A percentile compares a stretch with the other conserved stretches of the same genome.
Evolutionary conservation across 35 echinoderm and acorn worm genomes (phyloP).

Genomic region (Hemicentrotus pulcherrimus): DNA sequence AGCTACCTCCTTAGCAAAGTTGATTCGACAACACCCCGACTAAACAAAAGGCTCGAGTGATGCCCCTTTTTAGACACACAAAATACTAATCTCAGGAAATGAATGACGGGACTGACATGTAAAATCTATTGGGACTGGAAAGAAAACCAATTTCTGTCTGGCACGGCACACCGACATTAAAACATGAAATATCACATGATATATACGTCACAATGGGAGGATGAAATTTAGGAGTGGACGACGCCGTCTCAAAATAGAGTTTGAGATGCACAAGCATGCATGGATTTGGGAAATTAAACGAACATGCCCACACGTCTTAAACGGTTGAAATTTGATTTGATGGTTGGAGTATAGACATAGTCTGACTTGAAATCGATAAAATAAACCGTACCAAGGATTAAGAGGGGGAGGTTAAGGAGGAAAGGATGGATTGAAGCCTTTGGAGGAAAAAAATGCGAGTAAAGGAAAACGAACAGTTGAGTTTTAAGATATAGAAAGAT

Average conservation of each 20-base stretch:
- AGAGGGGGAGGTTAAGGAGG: neutral
- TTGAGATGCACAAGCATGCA: neutral
- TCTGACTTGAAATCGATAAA: neutral
- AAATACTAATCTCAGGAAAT: neutral
- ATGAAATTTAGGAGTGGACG: neutral
- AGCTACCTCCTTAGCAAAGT: too few species aligned
- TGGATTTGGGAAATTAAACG: neutral
- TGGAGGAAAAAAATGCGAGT: neutral
- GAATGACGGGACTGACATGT: neutral
- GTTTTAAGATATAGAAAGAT: too few species aligned
- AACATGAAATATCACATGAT: slow-evolving; percentile 19
- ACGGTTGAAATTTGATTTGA: neutral
- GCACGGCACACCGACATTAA: neutral
- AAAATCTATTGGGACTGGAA: neutral
- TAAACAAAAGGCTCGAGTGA: too few species aligned
- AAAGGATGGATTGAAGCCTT: neutral
- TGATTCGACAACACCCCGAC: too few species aligned
- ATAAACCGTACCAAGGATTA: neutral
- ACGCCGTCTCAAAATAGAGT: slow-evolving; percentile 2
- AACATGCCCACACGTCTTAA: neutral
- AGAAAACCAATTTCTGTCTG: neutral
- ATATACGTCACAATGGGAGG: neutral
- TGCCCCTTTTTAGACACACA: neutral
- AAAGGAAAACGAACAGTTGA: too few species aligned
- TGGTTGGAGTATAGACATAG: neutral